Percentiles rank a stretch among this genome's conserved stretches.
phyloP scores from a whole-genome alignment of 1,140 invertebrate species.

The Meloidogyne hapla region DNA sequence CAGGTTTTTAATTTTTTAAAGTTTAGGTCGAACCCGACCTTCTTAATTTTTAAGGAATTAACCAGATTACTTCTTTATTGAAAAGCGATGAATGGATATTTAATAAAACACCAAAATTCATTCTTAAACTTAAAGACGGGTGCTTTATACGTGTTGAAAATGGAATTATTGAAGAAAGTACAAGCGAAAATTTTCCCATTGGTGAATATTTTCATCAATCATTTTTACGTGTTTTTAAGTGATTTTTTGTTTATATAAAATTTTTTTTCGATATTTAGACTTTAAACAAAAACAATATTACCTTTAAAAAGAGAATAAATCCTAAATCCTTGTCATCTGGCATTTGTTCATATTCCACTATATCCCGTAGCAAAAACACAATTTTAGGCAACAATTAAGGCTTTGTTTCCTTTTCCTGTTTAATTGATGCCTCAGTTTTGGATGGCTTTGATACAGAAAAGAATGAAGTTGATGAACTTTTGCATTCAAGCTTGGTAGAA shows the following conservation, averaged over 20 bases:
- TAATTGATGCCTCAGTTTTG: too few relatives aligned
- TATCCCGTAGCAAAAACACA: too few relatives aligned
- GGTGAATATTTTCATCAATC: constrained; percentile 19
- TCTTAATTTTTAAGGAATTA: constrained; percentile 24
- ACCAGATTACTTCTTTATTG: constrained; percentile 36
- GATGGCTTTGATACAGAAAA: too few relatives aligned
- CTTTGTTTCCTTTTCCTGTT: neutral
- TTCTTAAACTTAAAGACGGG: constrained; percentile 16
- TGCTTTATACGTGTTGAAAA: constrained; percentile 15
- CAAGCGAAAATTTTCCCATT: constrained; percentile 14
- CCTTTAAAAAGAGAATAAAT: too few relatives aligned
- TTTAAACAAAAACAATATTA: too few relatives aligned
- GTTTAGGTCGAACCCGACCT: neutral
- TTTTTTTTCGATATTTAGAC: too few relatives aligned
- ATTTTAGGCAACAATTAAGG: neutral
- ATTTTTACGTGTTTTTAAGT: constrained; percentile 10
- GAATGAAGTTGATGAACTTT: too few relatives aligned
- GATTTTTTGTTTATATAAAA: neutral
- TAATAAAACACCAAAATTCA: constrained; percentile 56
- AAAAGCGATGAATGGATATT: constrained; percentile 54
- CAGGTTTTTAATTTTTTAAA: neutral
- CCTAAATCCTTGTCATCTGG: too few relatives aligned
- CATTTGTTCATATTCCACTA: too few relatives aligned
- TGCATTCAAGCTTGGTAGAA: too few relatives aligned
- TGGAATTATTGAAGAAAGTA: constrained; percentile 28